Conservation (phyloP, 2,113 vertebrate species). For the Camelus dromedarius region DNA sequence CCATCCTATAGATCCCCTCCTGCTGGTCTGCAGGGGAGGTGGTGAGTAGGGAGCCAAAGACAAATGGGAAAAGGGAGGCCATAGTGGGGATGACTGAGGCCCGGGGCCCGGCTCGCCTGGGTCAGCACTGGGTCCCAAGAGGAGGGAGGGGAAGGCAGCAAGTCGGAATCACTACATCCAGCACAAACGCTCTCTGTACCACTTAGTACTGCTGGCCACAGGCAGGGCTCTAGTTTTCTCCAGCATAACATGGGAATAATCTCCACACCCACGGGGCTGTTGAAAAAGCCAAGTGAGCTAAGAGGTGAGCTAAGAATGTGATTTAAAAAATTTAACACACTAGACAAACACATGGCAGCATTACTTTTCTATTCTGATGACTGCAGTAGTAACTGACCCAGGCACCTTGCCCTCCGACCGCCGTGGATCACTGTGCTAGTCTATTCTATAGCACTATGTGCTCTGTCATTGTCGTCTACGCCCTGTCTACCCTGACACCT, state of each 20-base stretch:
- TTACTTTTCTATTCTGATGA: neutral
- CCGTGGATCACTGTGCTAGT: neutral
- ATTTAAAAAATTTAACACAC: neutral
- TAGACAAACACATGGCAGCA: neutral
- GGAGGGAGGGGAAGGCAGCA: neutral
- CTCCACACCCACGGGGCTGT: neutral
- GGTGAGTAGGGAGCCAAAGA: neutral
- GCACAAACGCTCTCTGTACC: neutral
- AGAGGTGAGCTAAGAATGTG: neutral
- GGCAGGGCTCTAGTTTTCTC: conserved; percentile 14
- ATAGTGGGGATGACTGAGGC: neutral
- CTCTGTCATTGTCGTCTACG: neutral
- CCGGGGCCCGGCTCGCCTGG: neutral
- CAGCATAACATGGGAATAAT: conserved; percentile 21
- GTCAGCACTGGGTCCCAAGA: neutral
- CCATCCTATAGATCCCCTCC: neutral
- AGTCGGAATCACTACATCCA: neutral
- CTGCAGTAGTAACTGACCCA: neutral
- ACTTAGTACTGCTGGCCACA: neutral
- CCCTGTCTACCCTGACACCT: neutral
- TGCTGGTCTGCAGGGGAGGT: neutral
- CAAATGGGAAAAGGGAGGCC: neutral
- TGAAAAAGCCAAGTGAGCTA: conserved; percentile 6
- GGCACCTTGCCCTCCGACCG: neutral
- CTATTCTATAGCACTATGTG: neutral